A percentile compares a stretch with the other conserved stretches of the same genome.
Evolutionary conservation across 2,888 invertebrate species (phyloP).

Genomic region (Drosophila vallismaia): DNA sequence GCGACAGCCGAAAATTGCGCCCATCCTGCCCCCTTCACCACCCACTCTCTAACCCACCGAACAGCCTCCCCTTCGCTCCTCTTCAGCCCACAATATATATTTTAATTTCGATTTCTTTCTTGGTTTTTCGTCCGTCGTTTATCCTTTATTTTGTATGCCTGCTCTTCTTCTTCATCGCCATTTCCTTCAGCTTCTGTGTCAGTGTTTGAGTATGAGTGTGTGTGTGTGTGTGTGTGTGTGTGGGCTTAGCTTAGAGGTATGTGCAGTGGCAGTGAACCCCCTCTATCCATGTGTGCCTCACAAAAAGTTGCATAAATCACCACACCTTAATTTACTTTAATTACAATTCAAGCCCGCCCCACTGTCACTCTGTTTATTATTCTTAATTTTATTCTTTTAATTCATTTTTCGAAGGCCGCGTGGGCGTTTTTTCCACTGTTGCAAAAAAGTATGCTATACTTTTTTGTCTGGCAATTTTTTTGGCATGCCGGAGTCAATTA

Average conservation of each 20-base stretch:
- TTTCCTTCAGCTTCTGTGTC: slow-evolving; percentile 6
- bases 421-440: slow-evolving; percentile 40
- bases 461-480: slow-evolving; percentile 38
- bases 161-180: slow-evolving; percentile 28
- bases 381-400: slow-evolving; percentile 12
- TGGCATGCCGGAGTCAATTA: not conserved
- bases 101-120: slow-evolving; percentile 78
- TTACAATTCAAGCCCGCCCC: slow-evolving; percentile 30
- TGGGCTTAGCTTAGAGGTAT: slow-evolving; percentile 55
- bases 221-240: slow-evolving; percentile 29
- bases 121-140: slow-evolving; percentile 63
- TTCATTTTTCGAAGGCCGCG: slow-evolving; percentile 19
- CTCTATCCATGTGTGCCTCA: slow-evolving; percentile 46
- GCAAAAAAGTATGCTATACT: slow-evolving; percentile 64
- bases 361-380: slow-evolving; percentile 9
- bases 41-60: slow-evolving; percentile 11
- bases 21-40: slow-evolving; percentile 16
- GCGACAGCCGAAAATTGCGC: slow-evolving; percentile 71
- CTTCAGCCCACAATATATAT: slow-evolving; percentile 61
- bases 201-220: slow-evolving; percentile 6
- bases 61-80: slow-evolving; percentile 22
- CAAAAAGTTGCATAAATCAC: slow-evolving; percentile 82
- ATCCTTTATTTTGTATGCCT: slow-evolving; percentile 71
- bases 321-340: slow-evolving; percentile 82
- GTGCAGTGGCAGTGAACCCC: slow-evolving; percentile 49